Evolutionary conservation across 1,140 invertebrate species (phyloP), one percentile per base, ranked within the genome.

Genomic region (Ostrea denselamellosa): DNA sequence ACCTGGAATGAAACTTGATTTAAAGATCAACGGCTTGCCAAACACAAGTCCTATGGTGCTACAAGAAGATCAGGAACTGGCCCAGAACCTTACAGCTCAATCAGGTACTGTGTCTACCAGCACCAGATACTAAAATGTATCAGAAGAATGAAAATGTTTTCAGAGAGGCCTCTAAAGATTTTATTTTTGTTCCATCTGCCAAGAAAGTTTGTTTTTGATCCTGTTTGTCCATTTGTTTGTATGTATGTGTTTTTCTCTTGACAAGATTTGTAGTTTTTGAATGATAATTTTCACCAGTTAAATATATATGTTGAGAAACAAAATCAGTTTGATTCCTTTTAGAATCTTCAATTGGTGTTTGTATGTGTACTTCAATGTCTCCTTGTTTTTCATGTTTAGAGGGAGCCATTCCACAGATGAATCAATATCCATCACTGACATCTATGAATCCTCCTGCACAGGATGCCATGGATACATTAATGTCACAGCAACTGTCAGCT

Each of bases 391-490:
- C 4, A 34, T 34, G 12, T 77, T 25, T 77, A 77, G 68, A 77
- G 25, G 25, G 68, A 77, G 12, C 25, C 25, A 25, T 9, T 77
- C 25, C 8, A 77, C 68, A 77, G 28, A 77, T 77, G 68, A 25
- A 0, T 34, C 25, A 25, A 10, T 77, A 77, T 77, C 68, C 68
- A 2, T 77, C 68, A 28, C 28, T 77, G 25, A 34, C 68, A 2
- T 77, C 68, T 25, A 77, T 77, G 68, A 77, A 77, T 25, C 68
- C 68, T 77, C 68, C 68, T 14, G 68, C 68, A 77, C 68, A 77
- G 25, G 68, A 77, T 77, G 68, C 68, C 68, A 77, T 77, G 68
- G 68, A 77, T 77, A 77, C 68, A 10, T 52, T 83, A 3, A 19
- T 83, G 82, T 52, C 52, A n/a, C 34, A 9, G 51, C 52, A 83